phyloP scores from a whole-genome alignment of 2,797 vertebrate species.

The Pelochelys cantorii region DNA sequence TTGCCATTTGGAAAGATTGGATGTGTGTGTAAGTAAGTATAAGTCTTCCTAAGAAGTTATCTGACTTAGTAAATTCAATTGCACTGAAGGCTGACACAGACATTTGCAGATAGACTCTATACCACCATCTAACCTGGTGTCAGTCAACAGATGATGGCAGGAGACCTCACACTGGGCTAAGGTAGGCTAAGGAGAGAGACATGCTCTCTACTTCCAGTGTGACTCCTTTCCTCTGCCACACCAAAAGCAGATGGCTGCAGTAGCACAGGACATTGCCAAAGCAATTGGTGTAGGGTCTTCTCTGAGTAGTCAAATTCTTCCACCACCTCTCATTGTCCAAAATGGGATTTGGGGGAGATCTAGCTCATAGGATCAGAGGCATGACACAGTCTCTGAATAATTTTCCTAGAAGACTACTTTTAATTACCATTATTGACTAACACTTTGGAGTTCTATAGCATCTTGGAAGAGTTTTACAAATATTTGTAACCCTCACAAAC shows the following conservation, averaged over 20 bases:
- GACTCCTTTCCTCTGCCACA: background rate
- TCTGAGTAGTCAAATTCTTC: background rate
- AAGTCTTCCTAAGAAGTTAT: rapidly evolving
- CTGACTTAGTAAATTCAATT: background rate
- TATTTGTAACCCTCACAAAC: background rate
- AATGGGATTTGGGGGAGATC: background rate
- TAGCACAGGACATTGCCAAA: background rate
- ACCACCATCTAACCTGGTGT: background rate
- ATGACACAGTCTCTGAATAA: background rate
- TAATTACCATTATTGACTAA: background rate
- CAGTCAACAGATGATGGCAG: background rate
- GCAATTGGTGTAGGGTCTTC: background rate
- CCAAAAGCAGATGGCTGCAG: background rate
- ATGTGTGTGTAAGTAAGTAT: rapidly evolving
- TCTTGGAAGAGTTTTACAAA: background rate
- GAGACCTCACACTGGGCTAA: background rate
- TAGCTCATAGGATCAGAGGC: background rate
- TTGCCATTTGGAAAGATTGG: background rate
- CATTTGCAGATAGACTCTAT: background rate
- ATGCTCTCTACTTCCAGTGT: background rate
- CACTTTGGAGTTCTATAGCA: background rate
- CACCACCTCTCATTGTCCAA: background rate
- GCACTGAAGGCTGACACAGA: background rate
- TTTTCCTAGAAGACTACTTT: background rate
- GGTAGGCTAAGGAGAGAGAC: rapidly evolving